Evolutionary conservation across 2,888 invertebrate genomes (phyloP).

Genomic region (Idaea biselata): DNA sequence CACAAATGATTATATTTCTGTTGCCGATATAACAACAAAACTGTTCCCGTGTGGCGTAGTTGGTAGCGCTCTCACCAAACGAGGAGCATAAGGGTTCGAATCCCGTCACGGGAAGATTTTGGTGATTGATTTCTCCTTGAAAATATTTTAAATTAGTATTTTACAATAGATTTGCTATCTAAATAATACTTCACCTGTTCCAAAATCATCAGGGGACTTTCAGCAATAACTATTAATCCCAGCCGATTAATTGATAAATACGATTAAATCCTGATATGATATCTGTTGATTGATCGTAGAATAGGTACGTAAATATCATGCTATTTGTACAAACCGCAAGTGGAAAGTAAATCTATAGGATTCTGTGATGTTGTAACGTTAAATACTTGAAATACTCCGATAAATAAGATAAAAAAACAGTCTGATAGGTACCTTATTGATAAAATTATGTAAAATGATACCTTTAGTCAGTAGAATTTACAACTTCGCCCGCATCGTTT

Average conservation of each 20-base stretch:
- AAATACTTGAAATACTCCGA: background rate
- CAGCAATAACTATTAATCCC: background rate
- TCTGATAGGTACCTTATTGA: background rate
- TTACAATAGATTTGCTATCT: too few species aligned
- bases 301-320: background rate
- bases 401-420: background rate
- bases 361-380: background rate
- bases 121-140: too few species aligned
- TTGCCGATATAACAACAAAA: too few species aligned
- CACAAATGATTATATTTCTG: too few species aligned
- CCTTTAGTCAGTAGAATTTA: background rate
- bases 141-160: too few species aligned
- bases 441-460: background rate
- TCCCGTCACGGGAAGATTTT: too few species aligned
- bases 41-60: too few species aligned
- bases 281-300: background rate
- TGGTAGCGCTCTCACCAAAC: too few species aligned
- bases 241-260: background rate
- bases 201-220: background rate
- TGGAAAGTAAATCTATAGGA: background rate
- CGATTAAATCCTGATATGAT: background rate
- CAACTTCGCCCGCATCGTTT: slow-evolving; percentile 35
- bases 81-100: too few species aligned
- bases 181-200: background rate
- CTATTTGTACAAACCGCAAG: background rate